Evolutionary conservation across 2,797 vertebrate species (phyloP).

Genomic region (Aratinga solstitialis): DNA sequence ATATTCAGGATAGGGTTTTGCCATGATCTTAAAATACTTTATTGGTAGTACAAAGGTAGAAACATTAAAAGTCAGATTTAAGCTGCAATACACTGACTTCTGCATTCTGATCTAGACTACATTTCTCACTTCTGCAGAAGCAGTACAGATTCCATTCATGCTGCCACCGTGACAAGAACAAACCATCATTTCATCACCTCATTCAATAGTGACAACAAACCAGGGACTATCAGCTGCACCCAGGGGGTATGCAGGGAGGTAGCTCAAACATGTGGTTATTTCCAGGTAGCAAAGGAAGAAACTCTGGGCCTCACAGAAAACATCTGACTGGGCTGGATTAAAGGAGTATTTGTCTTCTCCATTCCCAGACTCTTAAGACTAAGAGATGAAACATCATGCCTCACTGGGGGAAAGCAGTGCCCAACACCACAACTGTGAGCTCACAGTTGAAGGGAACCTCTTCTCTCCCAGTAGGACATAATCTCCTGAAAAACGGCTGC

Average conservation of each 20-base stretch:
- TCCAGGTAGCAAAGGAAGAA: neutral
- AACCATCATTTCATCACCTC: neutral
- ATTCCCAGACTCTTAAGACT: neutral
- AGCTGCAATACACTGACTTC: neutral
- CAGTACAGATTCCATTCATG: neutral
- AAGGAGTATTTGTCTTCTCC: neutral
- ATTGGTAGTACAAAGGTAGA: neutral
- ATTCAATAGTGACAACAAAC: neutral
- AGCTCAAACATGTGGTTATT: neutral
- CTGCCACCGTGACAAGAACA: neutral
- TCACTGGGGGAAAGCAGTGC: neutral
- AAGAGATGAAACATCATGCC: neutral
- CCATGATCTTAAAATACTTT: constrained; percentile 40
- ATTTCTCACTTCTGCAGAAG: neutral
- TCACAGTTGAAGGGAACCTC: no score
- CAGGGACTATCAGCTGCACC: neutral
- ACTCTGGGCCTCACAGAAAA: neutral
- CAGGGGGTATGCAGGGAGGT: neutral
- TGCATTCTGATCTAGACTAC: constrained; percentile 26
- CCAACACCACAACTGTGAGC: neutral
- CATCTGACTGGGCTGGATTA: neutral
- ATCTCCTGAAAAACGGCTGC: neutral
- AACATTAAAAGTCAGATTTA: constrained; percentile 45
- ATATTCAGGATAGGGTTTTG: neutral
- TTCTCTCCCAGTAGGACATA: neutral